These are phyloP conservation scores for Podarcis cretensis DNA, from an alignment of 2,113 vertebrate genomes.

Conservation along the genomic window DNA sequence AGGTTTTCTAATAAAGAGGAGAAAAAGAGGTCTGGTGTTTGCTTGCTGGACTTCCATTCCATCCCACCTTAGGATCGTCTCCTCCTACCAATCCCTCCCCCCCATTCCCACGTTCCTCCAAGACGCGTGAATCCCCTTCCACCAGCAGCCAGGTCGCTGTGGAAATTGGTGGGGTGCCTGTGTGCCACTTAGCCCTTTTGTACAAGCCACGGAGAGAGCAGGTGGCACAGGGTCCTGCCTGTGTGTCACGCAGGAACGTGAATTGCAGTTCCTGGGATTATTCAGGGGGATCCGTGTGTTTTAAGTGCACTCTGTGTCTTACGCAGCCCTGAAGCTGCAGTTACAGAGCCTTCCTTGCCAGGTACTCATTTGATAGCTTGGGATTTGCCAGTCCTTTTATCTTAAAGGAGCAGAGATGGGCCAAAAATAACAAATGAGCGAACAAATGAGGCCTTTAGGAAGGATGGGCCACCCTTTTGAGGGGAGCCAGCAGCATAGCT, in stretches of 20 bases:
- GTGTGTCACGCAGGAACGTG: neutral
- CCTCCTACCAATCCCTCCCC: neutral
- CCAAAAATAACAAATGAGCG: neutral
- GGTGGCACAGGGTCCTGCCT: neutral
- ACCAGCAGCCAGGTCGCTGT: neutral
- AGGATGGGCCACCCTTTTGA: neutral
- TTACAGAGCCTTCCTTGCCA: neutral
- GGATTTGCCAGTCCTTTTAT: neutral
- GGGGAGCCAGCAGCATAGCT: too few species aligned
- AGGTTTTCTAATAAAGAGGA: neutral
- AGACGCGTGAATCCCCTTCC: neutral
- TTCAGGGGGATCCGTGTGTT: too few species aligned
- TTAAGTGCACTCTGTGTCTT: too few species aligned
- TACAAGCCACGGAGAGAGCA: neutral
- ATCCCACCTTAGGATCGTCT: too few species aligned
- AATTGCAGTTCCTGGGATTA: too few species aligned
- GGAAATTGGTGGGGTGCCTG: neutral
- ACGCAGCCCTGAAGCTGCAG: too few species aligned
- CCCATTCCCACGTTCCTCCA: neutral
- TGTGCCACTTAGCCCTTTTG: neutral
- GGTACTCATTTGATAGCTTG: neutral
- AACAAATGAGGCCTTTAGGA: conserved; percentile 2
- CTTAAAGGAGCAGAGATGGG: neutral
- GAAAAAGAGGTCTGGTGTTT: neutral
- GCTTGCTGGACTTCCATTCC: too few species aligned